Evolutionary conservation across 37 sponge, comb jelly and placozoan genomes (phyloP).

Genomic region (Eunapius fragilis): DNA sequence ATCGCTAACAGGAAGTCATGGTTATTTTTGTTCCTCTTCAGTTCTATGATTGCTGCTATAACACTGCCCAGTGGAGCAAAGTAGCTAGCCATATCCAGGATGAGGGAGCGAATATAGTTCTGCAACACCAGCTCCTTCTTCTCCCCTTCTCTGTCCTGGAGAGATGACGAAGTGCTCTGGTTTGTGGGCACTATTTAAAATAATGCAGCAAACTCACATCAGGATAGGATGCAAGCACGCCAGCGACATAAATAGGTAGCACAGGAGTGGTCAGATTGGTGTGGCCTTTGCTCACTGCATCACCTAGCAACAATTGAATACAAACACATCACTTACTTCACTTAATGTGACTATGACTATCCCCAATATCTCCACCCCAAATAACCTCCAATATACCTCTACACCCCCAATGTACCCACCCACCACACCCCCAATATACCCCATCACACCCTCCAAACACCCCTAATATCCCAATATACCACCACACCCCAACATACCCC

Average conservation of each 20-base stretch:
- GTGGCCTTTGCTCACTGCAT: conserved; percentile 55
- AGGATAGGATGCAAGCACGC: conserved; percentile 63
- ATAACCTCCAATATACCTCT: too few relatives aligned
- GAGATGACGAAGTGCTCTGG: not conserved
- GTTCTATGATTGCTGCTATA: conserved; percentile 28
- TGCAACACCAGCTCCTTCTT: conserved; percentile 40
- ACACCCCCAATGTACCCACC: too few relatives aligned
- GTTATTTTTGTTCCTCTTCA: conserved; percentile 35
- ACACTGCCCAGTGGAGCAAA: conserved; percentile 66
- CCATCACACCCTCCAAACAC: too few relatives aligned
- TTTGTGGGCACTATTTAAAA: not conserved
- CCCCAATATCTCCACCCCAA: not conserved
- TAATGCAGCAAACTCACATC: conserved; percentile 12
- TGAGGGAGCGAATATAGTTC: conserved; percentile 14
- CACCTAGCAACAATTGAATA: conserved; percentile 4
- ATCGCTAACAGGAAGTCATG: conserved; percentile 45
- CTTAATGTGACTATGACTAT: too few relatives aligned
- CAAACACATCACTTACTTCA: not conserved
- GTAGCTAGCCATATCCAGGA: conserved; percentile 55
- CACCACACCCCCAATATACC: too few relatives aligned
- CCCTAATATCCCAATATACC: too few relatives aligned
- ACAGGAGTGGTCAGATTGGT: conserved; percentile 66
- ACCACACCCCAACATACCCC: too few relatives aligned
- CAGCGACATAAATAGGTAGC: conserved; percentile 65
- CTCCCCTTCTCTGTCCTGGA: not conserved